Base-by-base conservation (phyloP, 2,797 vertebrate genomes). In the Silurus aristotelis region DNA sequence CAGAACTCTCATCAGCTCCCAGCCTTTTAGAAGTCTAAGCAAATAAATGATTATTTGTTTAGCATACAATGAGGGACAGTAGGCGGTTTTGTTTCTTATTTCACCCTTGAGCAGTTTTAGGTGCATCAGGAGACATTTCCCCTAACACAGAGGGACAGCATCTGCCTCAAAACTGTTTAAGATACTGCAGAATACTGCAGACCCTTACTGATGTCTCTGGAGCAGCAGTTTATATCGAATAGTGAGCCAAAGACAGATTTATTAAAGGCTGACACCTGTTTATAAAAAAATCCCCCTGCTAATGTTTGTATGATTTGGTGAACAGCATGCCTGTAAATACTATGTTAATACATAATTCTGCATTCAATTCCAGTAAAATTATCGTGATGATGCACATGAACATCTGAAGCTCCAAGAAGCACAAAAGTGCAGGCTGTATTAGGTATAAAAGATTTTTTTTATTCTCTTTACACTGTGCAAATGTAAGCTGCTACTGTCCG, bases 31-130 rank as follows among this genome's bases (percentile, higher is more conserved):
- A 25, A 48, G 22, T 43, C 27, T 61, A 3, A 48, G 46, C 31
- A 66, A 80, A 80, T 80, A 4, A 60, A 31, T 56, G n/a, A 81
- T 82, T 56, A 7, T 61, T 73, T 61, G 68, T 83, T 83, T 43
- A 25, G 79, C n/a, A 5, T 17, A 48, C 27, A 48, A 67, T 7
- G n/a, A 81, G 10, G 46, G 17, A 82, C 66, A 82, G 10, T 68
- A 31, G 12, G 6, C 6, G 25, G 6, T 56, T 81, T 70, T 82
- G 66, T 81, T 70, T 82, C 15, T 82, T 58, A 55, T 82, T 82
- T 82, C n/a, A 67, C 27, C 15, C 46, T 20, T 77, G 15, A 27
- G 46, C 79, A 81, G 14, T 48, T 81, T n/a, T n/a, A n/a, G n/a
- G n/a, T 52, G 79, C 63, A 80, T 80, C 7, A 19, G n/a, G 27